These are phyloP conservation scores for Neocloeon triangulifer DNA, from an alignment of 1,140 invertebrate genomes.

Conservation along the genomic window DNA sequence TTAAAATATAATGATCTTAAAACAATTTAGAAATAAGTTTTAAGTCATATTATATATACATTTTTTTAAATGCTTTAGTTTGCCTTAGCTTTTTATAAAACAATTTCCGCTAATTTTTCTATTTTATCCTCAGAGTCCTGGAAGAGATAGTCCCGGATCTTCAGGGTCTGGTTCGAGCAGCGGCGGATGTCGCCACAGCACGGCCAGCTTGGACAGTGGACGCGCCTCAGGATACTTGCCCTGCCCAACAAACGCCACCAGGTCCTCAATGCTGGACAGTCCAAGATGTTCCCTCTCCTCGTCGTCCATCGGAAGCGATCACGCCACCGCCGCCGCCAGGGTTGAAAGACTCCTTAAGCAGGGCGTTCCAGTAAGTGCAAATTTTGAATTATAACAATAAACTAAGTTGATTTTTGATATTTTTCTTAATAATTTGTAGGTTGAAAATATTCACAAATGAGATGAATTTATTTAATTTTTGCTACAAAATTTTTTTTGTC, in stretches of 20 bases:
- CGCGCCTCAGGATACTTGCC: conserved; percentile 48
- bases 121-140: conserved; percentile 45
- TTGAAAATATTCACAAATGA: too few relatives aligned
- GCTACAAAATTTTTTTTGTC: too few relatives aligned
- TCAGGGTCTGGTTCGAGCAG: conserved; percentile 45
- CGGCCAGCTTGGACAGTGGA: conserved; percentile 78
- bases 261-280: conserved; percentile 1
- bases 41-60: too few relatives aligned
- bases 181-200: conserved; percentile 62
- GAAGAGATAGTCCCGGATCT: conserved; percentile 68
- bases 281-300: conserved; percentile 32
- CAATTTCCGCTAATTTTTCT: neutral
- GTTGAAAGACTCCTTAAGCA: conserved; percentile 38
- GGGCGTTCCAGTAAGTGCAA: conserved; percentile 25
- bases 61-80: too few relatives aligned
- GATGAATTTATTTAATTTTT: too few relatives aligned
- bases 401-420: too few relatives aligned
- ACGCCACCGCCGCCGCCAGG: conserved; percentile 17
- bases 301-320: conserved; percentile 52
- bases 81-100: neutral
- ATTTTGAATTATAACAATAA: too few relatives aligned
- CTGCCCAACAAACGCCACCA: conserved; percentile 13
- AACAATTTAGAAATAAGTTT: too few relatives aligned
- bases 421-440: too few relatives aligned
- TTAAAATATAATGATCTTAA: too few relatives aligned